Base-by-base conservation (phyloP, 2,888 invertebrate genomes). In the Plutella xylostella region DNA sequence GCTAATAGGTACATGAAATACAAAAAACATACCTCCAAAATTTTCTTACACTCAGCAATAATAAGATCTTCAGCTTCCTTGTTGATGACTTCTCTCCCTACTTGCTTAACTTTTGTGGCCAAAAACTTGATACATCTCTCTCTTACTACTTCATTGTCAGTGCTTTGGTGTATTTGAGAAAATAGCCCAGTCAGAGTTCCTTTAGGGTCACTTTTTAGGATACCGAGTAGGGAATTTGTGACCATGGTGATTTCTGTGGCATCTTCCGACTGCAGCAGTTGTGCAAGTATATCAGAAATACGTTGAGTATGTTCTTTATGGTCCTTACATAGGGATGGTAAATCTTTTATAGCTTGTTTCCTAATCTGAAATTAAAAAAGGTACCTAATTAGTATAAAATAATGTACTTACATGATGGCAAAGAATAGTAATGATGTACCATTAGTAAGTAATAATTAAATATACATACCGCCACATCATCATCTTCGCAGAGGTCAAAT, bases 401-500 rank as follows among this genome's bases (percentile, higher is more conserved):
- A n/a, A n/a, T n/a, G n/a, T n/a, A n/a, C n/a, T n/a, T n/a, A n/a
- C n/a, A n/a, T n/a, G n/a, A n/a, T n/a, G n/a, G n/a, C n/a, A n/a
- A n/a, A n/a, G n/a, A n/a, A n/a, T n/a, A n/a, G n/a, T n/a, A n/a
- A 25, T 25, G 25, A 25, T 5, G 25, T 25, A 25, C 25, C 25
- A 25, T 25, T 25, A 25, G 9, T 9, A 2, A 28, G 28, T 4
- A 28, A 28, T 9, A 7, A 25, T 9, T 28, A 28, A 28, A 28
- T 3, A 28, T 59, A 87, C 88, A 87, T 83, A 96, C 96, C 65
- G 91, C 90, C 58, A 92, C 88, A 72, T 98, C 96, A 64, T 94
- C 93, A 85, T 98, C 97, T 78, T 98, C 97, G 69, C 97, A 97
- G 5, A 98, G 86, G 84, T 97, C 97, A 57, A 98, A 89, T 62